These are phyloP conservation scores for Drosophila emarginata DNA, from an alignment of 2,888 invertebrate species.

Conservation along the genomic window DNA sequence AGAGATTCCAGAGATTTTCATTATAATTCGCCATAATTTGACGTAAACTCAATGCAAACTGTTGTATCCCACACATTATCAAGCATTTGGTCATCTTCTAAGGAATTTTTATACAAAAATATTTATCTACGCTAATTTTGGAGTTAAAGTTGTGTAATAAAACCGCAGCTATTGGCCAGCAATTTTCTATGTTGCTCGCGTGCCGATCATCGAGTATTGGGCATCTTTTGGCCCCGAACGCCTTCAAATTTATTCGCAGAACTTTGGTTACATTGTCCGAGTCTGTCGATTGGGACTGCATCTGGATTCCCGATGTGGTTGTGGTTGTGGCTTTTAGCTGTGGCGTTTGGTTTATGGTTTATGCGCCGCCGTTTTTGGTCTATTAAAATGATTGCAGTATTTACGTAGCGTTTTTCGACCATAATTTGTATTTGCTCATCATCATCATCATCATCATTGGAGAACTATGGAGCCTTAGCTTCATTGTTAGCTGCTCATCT, in stretches of 20 bases:
- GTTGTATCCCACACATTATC: slow-evolving; percentile 40
- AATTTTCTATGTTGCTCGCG: slow-evolving; percentile 67
- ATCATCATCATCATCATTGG: slow-evolving; percentile 61
- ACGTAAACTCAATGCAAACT: slow-evolving; percentile 14
- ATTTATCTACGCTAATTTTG: slow-evolving; percentile 79
- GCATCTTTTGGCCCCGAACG: slow-evolving; percentile 44
- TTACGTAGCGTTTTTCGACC: slow-evolving; percentile 75
- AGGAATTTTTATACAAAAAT: slow-evolving; percentile 68
- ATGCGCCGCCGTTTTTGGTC: slow-evolving; percentile 78
- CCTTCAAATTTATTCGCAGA: slow-evolving; percentile 53
- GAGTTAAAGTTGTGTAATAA: slow-evolving; percentile 75
- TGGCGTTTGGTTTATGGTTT: slow-evolving; percentile 77
- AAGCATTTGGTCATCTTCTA: slow-evolving; percentile 65
- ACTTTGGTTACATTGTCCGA: slow-evolving; percentile 29
- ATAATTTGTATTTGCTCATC: slow-evolving; percentile 78
- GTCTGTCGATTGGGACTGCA: slow-evolving; percentile 9
- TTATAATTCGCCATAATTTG: slow-evolving; percentile 55
- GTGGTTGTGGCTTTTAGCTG: slow-evolving; percentile 20
- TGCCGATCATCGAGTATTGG: slow-evolving; percentile 48
- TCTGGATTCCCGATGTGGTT: background rate
- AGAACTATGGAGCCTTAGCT: slow-evolving; percentile 33
- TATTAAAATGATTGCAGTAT: slow-evolving; percentile 79
- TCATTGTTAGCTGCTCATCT: slow-evolving; percentile 42
- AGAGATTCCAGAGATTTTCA: slow-evolving; percentile 27
- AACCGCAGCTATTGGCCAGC: slow-evolving; percentile 63